Evolutionary conservation across 2,888 invertebrate genomes (phyloP).

Genomic region (Spilarctia lutea): DNA sequence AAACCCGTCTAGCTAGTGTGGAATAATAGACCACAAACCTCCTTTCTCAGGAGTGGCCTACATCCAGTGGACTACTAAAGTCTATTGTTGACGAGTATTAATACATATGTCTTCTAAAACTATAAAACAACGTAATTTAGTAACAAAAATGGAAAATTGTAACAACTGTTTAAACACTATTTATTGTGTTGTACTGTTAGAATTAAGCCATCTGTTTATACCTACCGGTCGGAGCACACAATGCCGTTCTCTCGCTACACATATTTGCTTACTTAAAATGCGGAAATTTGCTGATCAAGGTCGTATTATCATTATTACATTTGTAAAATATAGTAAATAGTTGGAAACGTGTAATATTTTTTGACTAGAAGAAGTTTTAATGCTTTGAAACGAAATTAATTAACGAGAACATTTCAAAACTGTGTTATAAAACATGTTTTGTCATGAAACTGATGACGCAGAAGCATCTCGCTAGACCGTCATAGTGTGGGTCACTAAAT

Average conservation of each 20-base stretch:
- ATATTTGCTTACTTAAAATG: slow-evolving; percentile 33
- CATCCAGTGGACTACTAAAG: no score
- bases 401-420: not conserved
- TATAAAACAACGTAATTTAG: slow-evolving; percentile 25
- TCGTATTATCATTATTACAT: not conserved
- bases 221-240: slow-evolving; percentile 8
- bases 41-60: no score
- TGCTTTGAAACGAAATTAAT: not conserved
- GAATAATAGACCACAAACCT: no score
- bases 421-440: no score
- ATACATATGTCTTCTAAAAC: slow-evolving; percentile 28
- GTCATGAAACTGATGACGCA: no score
- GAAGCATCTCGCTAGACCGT: no score
- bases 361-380: not conserved
- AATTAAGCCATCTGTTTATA: slow-evolving; percentile 21
- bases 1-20: no score
- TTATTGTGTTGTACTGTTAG: slow-evolving; percentile 23
- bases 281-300: slow-evolving; percentile 43
- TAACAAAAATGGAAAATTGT: slow-evolving; percentile 15
- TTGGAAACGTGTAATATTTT: not conserved
- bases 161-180: slow-evolving; percentile 17
- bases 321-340: not conserved
- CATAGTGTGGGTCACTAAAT: no score
- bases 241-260: slow-evolving; percentile 31
- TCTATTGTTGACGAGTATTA: no score